Evolutionary conservation across 2,797 vertebrate species (phyloP).

Genomic region (Paguma larvata): DNA sequence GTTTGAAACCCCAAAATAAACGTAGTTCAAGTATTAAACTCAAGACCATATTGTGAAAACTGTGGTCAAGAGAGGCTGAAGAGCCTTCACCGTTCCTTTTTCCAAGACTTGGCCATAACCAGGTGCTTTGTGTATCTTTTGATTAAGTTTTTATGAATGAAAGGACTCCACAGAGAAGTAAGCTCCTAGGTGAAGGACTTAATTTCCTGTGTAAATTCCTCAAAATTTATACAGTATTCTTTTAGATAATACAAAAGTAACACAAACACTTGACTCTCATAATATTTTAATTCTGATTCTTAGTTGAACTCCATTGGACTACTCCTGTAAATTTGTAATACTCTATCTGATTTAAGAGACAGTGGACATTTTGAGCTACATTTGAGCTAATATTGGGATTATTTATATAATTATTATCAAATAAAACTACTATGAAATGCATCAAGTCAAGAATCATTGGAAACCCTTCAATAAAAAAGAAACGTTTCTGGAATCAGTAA

Average conservation of each 20-base stretch:
- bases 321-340: not conserved
- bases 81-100: not conserved
- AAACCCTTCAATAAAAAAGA: not conserved
- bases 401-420: not conserved
- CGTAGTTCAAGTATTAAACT: not conserved
- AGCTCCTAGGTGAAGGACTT: not conserved
- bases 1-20: not conserved
- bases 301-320: not conserved
- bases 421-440: not conserved
- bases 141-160: conserved; percentile 20
- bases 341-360: not conserved
- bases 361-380: not conserved
- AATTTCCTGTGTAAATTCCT: not conserved
- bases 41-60: not conserved
- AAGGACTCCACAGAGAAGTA: not conserved
- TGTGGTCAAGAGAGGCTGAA: not conserved
- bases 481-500: not conserved
- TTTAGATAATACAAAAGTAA: not conserved
- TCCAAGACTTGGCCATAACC: not conserved
- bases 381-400: not conserved
- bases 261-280: not conserved
- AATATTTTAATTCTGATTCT: not conserved
- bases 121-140: not conserved
- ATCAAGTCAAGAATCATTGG: not conserved
- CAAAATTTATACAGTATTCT: not conserved